Percentiles rank a stretch among this genome's conserved stretches.
These are phyloP conservation scores for Drosophila nigricruria DNA, from an alignment of 2,888 invertebrate species.

Conservation along the genomic window DNA sequence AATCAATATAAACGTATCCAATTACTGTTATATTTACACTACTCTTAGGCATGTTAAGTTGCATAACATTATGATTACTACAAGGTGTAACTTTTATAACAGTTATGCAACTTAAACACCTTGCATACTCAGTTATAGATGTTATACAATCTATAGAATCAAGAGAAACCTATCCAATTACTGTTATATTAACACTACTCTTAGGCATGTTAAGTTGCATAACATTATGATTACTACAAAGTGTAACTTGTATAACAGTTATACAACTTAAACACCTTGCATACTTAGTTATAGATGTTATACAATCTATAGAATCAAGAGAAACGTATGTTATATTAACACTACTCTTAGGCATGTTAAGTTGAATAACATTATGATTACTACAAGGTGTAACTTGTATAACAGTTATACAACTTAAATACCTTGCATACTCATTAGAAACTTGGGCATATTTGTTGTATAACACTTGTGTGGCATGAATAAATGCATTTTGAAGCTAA, in stretches of 20 bases:
- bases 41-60: too few relatives aligned
- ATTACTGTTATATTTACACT: not conserved
- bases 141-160: not conserved
- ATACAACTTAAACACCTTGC: too few relatives aligned
- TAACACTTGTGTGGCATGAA: not conserved
- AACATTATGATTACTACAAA: too few relatives aligned
- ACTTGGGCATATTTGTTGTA: not conserved
- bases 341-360: not conserved
- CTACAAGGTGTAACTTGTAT: not conserved
- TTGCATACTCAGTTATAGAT: too few relatives aligned
- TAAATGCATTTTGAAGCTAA: not conserved
- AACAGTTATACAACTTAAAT: not conserved
- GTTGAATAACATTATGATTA: not conserved
- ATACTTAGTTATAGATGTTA: not conserved
- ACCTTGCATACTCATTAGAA: not conserved
- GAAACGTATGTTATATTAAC: not conserved
- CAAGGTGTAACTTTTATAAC: not conserved
- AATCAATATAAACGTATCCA: not conserved
- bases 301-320: not conserved
- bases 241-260: not conserved
- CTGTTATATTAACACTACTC: not conserved
- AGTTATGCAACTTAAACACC: too few relatives aligned
- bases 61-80: too few relatives aligned
- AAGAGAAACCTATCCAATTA: not conserved
- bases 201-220: too few relatives aligned